Base-by-base conservation (phyloP, 23 tunicate genomes). In the Styela clava region DNA sequence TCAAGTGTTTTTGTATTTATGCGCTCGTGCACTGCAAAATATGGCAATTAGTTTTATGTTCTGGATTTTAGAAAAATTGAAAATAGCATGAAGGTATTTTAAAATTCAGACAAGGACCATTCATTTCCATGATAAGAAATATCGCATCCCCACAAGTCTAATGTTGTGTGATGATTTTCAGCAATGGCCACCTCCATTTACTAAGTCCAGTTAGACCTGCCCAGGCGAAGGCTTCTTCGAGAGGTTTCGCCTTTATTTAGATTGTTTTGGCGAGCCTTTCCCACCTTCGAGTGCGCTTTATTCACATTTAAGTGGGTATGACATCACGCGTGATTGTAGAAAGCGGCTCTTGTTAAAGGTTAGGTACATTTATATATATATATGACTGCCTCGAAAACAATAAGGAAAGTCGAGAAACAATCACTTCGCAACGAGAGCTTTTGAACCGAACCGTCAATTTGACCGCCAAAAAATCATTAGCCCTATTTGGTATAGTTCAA, bases 231-330 rank as follows among this genome's bases (percentile, higher is more conserved):
- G 56, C 12, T 44, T 44, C 9, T 12, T 44, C 56, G 12, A 44
- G 56, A 44, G 56, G 56, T 44, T 44, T 7, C 56, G 56, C 56
- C 56, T 44, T 44, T 44, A 44, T 44, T 44, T 44, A 44, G 56
- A 7, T 44, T 44, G 56, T 44, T 44, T 44, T 44, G 56, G 56
- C 56, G 56, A 44, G 56, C 56, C 56, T 44, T 44, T 44, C 56
- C 56, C 56, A 44, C 56, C 56, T 44, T 44, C 12, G 12, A 44
- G 56, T 44, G 56, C 77, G 37, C 77, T 34, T 71, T 28, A 28
- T 71, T 34, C 77, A 71, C 23, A 71, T 71, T 71, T 34, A 71
- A 71, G 77, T 30, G 77, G 77, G 34, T 71, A 71, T 71, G 77
- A 71, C 77, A 71, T 71, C 77, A 71, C 77, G 56, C 56, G 56